Base-by-base conservation (phyloP, 1,140 invertebrate genomes). In the Coelopa frigida region DNA sequence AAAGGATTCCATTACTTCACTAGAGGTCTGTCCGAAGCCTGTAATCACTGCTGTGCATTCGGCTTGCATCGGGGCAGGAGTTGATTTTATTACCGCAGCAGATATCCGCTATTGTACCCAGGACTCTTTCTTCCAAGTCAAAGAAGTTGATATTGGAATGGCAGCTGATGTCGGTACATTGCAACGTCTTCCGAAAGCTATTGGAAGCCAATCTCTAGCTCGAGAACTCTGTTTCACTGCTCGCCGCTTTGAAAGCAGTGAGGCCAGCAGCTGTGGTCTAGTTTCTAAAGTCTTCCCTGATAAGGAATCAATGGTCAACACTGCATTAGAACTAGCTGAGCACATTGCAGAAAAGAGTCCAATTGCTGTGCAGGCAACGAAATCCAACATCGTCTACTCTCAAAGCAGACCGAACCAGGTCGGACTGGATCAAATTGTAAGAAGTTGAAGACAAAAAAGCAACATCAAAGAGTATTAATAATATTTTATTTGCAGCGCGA, bases 151-250 rank as follows among this genome's bases (percentile, higher is more conserved):
- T 44, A 71, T 87, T 18, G 94, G 93, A 3, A 75, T 98, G 70
- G 89, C 94, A 37, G 92, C 95, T 39, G 95, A 99, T 77, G 84
- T 98, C 27, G 95, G 95, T 20, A 84, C 86, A 3, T 72, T 99
- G 22, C 94, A 98, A 72, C 79, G 94, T 54, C 71, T 99, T 23
- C 94, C 93, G n/a, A 94, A 90, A 75, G 78, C 93, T 3, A 77
- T 96, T 36, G 92, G 92, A 7, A 95, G 81, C 61, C 80, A 88
- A 32, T 94, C 92, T 60, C 73, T 92, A 36, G 84, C 80, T 0
- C 75, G 91, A 32, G 95, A 99, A 68, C 72, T 98, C 6, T 84
- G 83, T 47, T 94, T 80, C 53, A 96, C 94, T 2, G 90, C 79
- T 1, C 73, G 94, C 36, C 92, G 89, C 65, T 77, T 98, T 47